These are phyloP conservation scores for Oreochromis tanganicae DNA, from an alignment of 2,113 vertebrate species.

Conservation along the genomic window DNA sequence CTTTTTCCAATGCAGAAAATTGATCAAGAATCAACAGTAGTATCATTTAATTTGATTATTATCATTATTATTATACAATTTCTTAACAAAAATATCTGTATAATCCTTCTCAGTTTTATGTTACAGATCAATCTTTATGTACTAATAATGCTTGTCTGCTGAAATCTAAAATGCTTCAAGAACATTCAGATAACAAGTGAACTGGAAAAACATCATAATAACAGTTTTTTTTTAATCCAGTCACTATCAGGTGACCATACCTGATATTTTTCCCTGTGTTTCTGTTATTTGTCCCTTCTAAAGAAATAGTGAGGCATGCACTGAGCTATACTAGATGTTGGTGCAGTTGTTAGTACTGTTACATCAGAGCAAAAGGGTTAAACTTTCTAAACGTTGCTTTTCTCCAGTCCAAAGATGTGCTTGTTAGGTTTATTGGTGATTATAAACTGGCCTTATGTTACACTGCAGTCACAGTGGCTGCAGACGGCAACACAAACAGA, in stretches of 20 bases:
- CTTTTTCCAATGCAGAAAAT: not conserved
- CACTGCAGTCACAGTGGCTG: not conserved
- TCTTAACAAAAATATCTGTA: not conserved
- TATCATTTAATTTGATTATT: not conserved
- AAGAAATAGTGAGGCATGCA: fast-evolving
- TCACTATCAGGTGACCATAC: not conserved
- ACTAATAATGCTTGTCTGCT: not conserved
- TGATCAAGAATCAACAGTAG: not conserved
- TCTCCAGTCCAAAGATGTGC: not conserved
- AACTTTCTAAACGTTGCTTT: not conserved
- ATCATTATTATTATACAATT: not conserved
- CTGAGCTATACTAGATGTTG: not conserved
- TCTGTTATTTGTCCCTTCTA: not conserved
- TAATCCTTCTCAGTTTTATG: not conserved
- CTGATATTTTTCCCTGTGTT: not conserved
- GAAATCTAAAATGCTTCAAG: not conserved
- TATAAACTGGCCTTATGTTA: not conserved
- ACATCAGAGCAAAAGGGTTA: fast-evolving
- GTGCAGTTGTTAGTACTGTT: not conserved
- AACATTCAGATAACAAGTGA: fast-evolving
- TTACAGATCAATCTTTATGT: not conserved
- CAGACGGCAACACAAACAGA: not conserved
- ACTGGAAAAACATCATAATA: not conserved
- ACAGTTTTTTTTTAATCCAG: fast-evolving
- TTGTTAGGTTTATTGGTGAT: not conserved